These are phyloP conservation scores for Euwallacea fornicatus DNA, from an alignment of 1,140 invertebrate species.

Conservation along the genomic window DNA sequence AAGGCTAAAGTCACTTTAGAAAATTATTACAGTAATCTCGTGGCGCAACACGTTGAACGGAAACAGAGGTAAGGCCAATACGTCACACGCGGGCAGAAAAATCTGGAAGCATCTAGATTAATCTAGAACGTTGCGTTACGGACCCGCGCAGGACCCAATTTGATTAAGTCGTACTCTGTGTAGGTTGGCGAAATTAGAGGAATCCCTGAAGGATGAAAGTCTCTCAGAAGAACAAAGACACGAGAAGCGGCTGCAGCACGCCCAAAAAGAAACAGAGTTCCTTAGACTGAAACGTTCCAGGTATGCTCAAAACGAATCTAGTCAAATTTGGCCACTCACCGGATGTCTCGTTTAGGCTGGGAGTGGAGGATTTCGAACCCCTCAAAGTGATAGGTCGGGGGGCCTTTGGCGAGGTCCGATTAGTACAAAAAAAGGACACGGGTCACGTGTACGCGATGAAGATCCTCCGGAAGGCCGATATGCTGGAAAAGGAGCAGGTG, in stretches of 20 bases:
- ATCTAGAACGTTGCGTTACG: background rate
- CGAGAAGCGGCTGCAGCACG: conserved; percentile 91
- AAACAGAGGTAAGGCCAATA: conserved; percentile 75
- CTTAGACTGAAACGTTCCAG: conserved; percentile 89
- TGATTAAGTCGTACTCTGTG: conserved; percentile 11
- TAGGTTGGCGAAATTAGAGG: conserved; percentile 89
- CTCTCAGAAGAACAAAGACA: conserved; percentile 82
- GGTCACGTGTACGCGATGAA: conserved; percentile 99
- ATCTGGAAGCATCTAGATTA: background rate
- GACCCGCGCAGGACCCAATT: no score
- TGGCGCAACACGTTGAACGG: conserved; percentile 95
- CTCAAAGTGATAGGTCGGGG: conserved; percentile 96
- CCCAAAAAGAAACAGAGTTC: conserved; percentile 98
- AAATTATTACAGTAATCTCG: conserved; percentile 98
- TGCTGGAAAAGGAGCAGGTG: conserved; percentile 96
- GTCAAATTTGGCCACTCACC: background rate
- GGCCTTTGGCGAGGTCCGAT: conserved; percentile 96
- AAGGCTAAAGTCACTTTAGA: conserved; percentile 98
- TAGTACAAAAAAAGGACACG: conserved; percentile 99
- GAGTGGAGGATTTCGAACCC: conserved; percentile 98
- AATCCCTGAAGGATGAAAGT: conserved; percentile 91
- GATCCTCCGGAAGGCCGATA: conserved; percentile 97
- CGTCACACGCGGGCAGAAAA: background rate
- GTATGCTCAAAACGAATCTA: background rate
- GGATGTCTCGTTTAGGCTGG: conserved; percentile 64